Conservation (phyloP, 2,888 invertebrate genomes). For the Cetonia aurata region DNA sequence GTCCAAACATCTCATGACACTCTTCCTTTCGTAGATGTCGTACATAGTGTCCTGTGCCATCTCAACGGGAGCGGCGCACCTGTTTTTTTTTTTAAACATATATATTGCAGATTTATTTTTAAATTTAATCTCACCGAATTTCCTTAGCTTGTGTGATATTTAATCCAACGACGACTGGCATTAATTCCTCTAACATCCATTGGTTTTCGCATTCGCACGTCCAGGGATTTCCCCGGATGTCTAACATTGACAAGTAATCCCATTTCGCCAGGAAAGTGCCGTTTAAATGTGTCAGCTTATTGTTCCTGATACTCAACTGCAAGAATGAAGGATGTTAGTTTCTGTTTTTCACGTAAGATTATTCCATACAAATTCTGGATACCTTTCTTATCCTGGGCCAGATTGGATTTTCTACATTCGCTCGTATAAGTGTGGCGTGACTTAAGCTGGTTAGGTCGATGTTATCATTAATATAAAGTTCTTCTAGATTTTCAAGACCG, state of each 20-base stretch:
- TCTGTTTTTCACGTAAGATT: slow-evolving; percentile 5
- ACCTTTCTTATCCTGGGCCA: slow-evolving; percentile 79
- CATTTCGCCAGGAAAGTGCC: slow-evolving; percentile 75
- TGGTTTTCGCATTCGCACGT: slow-evolving; percentile 84
- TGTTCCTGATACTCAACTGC: slow-evolving; percentile 80
- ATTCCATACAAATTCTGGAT: not conserved
- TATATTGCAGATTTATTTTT: slow-evolving; percentile 48
- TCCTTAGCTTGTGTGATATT: slow-evolving; percentile 65
- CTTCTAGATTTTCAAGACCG: slow-evolving; percentile 69
- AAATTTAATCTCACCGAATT: slow-evolving; percentile 66
- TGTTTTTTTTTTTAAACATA: slow-evolving; percentile 53
- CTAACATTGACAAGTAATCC: slow-evolving; percentile 76
- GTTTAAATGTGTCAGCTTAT: slow-evolving; percentile 78
- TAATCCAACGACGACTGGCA: slow-evolving; percentile 68
- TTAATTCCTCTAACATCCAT: slow-evolving; percentile 79
- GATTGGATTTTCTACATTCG: slow-evolving; percentile 67
- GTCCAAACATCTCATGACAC: slow-evolving; percentile 77
- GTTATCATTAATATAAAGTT: slow-evolving; percentile 76
- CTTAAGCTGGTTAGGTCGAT: slow-evolving; percentile 72
- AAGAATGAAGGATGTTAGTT: slow-evolving; percentile 42
- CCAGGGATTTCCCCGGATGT: slow-evolving; percentile 82
- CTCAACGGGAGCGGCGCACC: slow-evolving; percentile 77
- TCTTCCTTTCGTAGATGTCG: slow-evolving; percentile 70
- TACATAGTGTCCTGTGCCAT: slow-evolving; percentile 73
- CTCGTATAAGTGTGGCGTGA: slow-evolving; percentile 71